Base-by-base conservation (phyloP, 1,140 invertebrate species). In the Carposina sasakii region DNA sequence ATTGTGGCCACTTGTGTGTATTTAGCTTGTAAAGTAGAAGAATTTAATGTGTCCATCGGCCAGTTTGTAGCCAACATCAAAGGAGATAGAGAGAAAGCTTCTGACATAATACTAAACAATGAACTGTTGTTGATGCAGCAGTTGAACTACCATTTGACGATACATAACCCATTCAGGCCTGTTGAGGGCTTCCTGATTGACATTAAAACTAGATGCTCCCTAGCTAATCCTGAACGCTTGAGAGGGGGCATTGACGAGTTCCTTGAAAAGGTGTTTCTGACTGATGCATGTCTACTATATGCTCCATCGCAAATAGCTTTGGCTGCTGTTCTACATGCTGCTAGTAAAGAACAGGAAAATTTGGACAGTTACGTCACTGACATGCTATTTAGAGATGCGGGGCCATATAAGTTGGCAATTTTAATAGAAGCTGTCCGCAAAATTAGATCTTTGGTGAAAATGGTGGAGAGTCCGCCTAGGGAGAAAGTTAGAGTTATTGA, bases 1-100 rank as follows among this genome's bases (percentile, higher is more conserved):
- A 98, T 99, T 60, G 87, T 98, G 89, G 94, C 98, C 5, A 98
- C 97, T 0, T 99, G 97, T 81, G 95, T 98, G 9, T 99, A 98
- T 85, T 88, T 99, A 63, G 94, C 98, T 0, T 95, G 94, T 74
- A 99, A 99, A 89, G 96, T 99, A 8, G 98, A 99, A 85, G 98
- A 99, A 86, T 99, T 99, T 71, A 99, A 99, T 84, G 94, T 99
- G 0, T 97, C 96, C 0, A 99, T 99, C 47, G 89, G 89, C 34
- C 96, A 99, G 68, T 99, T 99, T 89, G 96, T 99, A 0, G 90
- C 91, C 1, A 99, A 99, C 78, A 91, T 96, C 17, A 95, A 95
- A 83, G 96, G 97, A 8, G 94, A 98, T 75, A 86, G 95, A 63
- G 92, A 96, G 61, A 98, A 97, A 75, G 95, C 95, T 43, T 92